Base-by-base conservation (phyloP, 37 sponge, comb jelly and placozoan species). In the Lycopodina hypogea region DNA sequence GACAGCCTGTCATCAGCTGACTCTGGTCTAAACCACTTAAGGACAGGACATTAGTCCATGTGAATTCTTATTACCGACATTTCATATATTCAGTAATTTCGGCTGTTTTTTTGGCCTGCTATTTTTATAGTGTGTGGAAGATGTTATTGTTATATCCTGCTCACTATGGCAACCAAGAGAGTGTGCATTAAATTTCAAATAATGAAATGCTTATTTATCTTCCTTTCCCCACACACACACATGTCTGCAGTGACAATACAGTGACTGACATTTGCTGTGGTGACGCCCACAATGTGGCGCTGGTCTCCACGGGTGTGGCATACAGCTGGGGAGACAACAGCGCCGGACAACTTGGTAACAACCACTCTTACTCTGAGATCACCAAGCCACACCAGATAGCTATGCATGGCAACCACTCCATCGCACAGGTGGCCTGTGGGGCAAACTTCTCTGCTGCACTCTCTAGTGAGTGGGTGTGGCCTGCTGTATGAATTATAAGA, bases 261-360 rank as follows among this genome's bases (percentile, higher is more conserved):
- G 71, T 95, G 15, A 60, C 77, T n/a, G 96, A 92, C 78, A 85
- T 95, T 14, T 58, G 83, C 37, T 95, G 92, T 84, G 96, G 96
- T 40, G 93, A 92, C 39, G 80, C 62, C 21, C 96, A 95, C 80
- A 83, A 90, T 60, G 81, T 60, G 35, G 81, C 88, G 2, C 79
- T 78, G 29, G 63, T 61, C 39, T 74, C 56, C 2, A 78, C 38
- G 74, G 85, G 81, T 1, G 57, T 85, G 32, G 83, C 81, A n/a
- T 88, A 66, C 73, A 85, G 86, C 68, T 93, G 93, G 88, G 93
- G 93, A 42, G 87, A 86, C 73, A 93, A 93, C 72, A 78, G 74
- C 18, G 75, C 42, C 19, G 77, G 85, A 1, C 93, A 93, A 36
- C 75, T 87, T 22, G 93, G 86, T 23, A 28, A 83, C 2, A 50